These are phyloP conservation scores for Lycorma delicatula DNA, from an alignment of 1,140 invertebrate genomes.

Conservation along the genomic window DNA sequence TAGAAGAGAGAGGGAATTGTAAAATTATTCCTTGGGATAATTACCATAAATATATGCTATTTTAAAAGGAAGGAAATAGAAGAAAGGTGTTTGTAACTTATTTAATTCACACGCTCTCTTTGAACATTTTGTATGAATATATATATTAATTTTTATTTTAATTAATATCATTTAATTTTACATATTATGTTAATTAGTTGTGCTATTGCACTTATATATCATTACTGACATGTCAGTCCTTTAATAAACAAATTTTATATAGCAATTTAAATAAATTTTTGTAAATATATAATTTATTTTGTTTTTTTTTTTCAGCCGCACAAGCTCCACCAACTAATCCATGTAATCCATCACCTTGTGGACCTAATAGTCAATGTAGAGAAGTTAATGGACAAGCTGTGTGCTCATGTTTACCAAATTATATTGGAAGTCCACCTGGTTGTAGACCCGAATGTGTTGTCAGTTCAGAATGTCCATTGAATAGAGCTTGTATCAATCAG, in stretches of 20 bases:
- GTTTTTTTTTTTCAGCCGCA: slow-evolving; percentile 24
- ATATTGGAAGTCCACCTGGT: slow-evolving; percentile 60
- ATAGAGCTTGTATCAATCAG: slow-evolving; percentile 63
- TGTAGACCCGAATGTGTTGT: slow-evolving; percentile 68
- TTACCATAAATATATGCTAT: too few relatives aligned
- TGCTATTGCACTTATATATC: too few relatives aligned
- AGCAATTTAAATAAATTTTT: too few relatives aligned
- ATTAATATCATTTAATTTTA: too few relatives aligned
- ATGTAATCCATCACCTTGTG: slow-evolving; percentile 61
- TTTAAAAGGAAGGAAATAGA: too few relatives aligned
- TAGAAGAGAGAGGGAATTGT: too few relatives aligned
- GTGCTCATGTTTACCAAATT: slow-evolving; percentile 61
- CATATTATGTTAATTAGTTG: too few relatives aligned
- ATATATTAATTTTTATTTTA: too few relatives aligned
- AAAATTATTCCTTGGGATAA: too few relatives aligned
- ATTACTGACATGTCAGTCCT: not conserved
- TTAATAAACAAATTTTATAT: not conserved
- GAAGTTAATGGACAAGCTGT: slow-evolving; percentile 57
- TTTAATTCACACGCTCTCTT: too few relatives aligned
- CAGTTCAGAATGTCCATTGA: slow-evolving; percentile 60
- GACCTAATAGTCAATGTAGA: slow-evolving; percentile 66
- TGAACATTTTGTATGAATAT: too few relatives aligned
- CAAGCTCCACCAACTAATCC: slow-evolving; percentile 39
- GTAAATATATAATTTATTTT: not conserved
- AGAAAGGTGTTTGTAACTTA: too few relatives aligned